phyloP scores from a whole-genome alignment of 2,113 vertebrate species.

The Paramormyrops kingsleyae region DNA sequence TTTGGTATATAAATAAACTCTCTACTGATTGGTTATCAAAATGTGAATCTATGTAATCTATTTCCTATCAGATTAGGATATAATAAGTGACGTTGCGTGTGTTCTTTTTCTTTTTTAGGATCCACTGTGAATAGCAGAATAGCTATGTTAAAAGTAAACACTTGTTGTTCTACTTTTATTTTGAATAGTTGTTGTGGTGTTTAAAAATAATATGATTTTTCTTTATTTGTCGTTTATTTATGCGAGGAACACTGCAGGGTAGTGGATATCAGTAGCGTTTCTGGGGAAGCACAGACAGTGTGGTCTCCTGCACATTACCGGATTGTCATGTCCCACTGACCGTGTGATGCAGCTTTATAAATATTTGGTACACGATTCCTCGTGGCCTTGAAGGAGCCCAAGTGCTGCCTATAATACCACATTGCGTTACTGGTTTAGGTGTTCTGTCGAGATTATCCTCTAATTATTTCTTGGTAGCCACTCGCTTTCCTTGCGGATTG shows the following conservation, averaged over 20 bases:
- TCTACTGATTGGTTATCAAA: neutral
- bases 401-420: neutral
- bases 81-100: neutral
- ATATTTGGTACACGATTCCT: neutral
- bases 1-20: neutral
- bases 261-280: neutral
- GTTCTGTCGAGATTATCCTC: neutral
- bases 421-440: neutral
- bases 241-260: neutral
- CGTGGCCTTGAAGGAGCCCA: neutral
- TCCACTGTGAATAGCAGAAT: neutral
- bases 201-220: neutral
- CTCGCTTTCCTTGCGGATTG: neutral
- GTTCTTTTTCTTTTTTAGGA: neutral
- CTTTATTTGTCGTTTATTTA: neutral
- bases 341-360: neutral
- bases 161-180: neutral
- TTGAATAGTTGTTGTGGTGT: neutral
- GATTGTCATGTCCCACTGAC: neutral
- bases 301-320: neutral
- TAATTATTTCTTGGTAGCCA: neutral
- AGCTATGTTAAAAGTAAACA: neutral
- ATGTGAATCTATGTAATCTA: neutral
- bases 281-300: neutral
- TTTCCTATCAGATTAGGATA: neutral